Base-by-base conservation (phyloP, 1,140 invertebrate species). In the Monomorium pharaonis region DNA sequence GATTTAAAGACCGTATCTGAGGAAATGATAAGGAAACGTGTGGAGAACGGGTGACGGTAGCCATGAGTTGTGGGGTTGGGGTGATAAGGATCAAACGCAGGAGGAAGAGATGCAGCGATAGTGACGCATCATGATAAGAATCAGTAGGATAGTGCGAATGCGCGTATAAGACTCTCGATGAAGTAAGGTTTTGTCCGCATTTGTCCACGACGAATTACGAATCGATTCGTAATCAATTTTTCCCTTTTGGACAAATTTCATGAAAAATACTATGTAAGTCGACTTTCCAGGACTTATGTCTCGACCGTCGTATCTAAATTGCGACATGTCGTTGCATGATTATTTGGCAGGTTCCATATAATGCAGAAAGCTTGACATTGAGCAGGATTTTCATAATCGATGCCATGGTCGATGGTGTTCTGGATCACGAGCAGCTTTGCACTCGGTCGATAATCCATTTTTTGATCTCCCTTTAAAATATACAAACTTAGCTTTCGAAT, bases 61-160 rank as follows among this genome's bases (percentile, higher is more conserved):
- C 0, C 97, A 98, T 89, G 95, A 96, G 30, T 94, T 97, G 1
- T 98, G 97, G 97, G 97, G 97, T 0, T 98, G 98, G 97, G 97
- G 97, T 1, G 98, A 98, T 89, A 96, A 97, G 84, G 97, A 98
- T 91, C 97, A 98, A 84, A 91, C 96, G 0, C 94, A 96, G 85
- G 97, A 97, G 77, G 97, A 98, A 95, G 96, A 72, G 93, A 96
- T 4, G 95, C 96, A 58, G 97, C 97, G n/a, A 93, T 96, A 24
- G 96, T 97, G 44, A 96, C 62, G 7, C 24, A 88, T 9, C 33
- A 75, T 78, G 10, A 78, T 0, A 90, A 91, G 3, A 49, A 84
- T 33, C 63, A 90, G 21, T 89, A 90, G 24, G 1, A 10, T 33
- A 10, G 9, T 65, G 10, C n/a, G 62, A 21, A 2, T 18, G 21